These are phyloP conservation scores for Cataglyphis livida DNA, from an alignment of 2,888 invertebrate genomes.

Conservation along the genomic window DNA sequence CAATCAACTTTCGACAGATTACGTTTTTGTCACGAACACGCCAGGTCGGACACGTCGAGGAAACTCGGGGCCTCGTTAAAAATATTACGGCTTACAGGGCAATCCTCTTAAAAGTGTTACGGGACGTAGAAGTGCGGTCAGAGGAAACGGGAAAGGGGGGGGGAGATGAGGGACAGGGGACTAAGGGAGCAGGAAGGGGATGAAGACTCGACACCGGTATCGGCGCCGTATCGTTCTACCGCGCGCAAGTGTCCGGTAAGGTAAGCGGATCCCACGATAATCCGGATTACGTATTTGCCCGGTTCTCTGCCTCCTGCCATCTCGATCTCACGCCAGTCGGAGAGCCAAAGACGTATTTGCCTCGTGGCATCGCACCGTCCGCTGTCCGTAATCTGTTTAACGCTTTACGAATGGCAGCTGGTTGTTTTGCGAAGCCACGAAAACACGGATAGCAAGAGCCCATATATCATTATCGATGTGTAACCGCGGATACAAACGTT, in stretches of 20 bases:
- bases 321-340: slow-evolving; percentile 80
- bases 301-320: slow-evolving; percentile 80
- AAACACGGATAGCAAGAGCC: slow-evolving; percentile 18
- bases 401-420: slow-evolving; percentile 63
- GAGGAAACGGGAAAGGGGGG: background rate
- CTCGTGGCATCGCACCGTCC: slow-evolving; percentile 79
- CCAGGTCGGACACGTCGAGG: slow-evolving; percentile 31
- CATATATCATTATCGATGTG: slow-evolving; percentile 46
- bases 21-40: slow-evolving; percentile 31
- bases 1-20: slow-evolving; percentile 43
- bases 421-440: slow-evolving; percentile 50
- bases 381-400: slow-evolving; percentile 79
- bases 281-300: slow-evolving; percentile 85
- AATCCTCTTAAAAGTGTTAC: slow-evolving; percentile 75
- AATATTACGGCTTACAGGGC: slow-evolving; percentile 73
- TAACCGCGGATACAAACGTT: background rate
- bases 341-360: slow-evolving; percentile 82
- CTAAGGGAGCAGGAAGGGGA: slow-evolving; percentile 28
- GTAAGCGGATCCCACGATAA: slow-evolving; percentile 85
- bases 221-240: slow-evolving; percentile 80
- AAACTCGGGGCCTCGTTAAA: slow-evolving; percentile 71
- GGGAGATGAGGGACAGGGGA: background rate
- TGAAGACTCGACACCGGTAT: slow-evolving; percentile 69
- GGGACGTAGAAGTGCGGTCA: slow-evolving; percentile 58
- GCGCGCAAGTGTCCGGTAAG: slow-evolving; percentile 84